Evolutionary conservation across 2,113 vertebrate species (phyloP).

Genomic region (Etia nguti): DNA sequence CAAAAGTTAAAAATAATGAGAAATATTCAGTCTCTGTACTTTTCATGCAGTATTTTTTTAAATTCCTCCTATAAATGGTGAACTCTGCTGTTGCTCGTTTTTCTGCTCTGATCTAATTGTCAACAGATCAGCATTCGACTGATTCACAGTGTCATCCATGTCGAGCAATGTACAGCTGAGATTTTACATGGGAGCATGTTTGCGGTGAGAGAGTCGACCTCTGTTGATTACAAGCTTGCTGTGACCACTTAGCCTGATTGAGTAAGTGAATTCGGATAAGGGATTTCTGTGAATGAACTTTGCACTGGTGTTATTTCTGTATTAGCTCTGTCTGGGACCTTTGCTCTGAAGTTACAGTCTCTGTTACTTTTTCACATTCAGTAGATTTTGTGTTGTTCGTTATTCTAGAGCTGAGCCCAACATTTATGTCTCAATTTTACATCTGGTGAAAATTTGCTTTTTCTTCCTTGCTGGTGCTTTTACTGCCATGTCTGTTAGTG

Average conservation of each 20-base stretch:
- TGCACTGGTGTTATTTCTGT: neutral
- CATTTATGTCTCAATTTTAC: neutral
- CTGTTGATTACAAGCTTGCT: neutral
- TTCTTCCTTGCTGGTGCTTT: neutral
- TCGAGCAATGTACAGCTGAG: neutral
- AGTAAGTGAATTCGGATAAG: neutral
- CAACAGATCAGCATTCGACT: accelerated
- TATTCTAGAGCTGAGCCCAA: neutral
- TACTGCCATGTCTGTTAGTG: neutral
- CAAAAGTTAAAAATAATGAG: neutral
- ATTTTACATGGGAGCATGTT: neutral
- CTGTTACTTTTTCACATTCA: neutral
- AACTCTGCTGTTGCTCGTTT: neutral
- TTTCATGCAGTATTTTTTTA: accelerated
- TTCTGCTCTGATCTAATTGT: neutral
- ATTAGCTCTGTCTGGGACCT: neutral
- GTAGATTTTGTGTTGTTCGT: neutral
- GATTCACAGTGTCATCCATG: neutral
- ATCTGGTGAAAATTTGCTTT: neutral
- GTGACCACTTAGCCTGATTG: neutral
- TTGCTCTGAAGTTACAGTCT: neutral
- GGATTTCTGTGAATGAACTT: neutral
- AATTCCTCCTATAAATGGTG: neutral
- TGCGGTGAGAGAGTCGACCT: neutral
- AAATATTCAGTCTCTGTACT: accelerated